Percentiles rank a stretch among this genome's conserved stretches.
Evolutionary conservation across 1,140 invertebrate genomes (phyloP).

Genomic region (Caenorhabditis remanei): DNA sequence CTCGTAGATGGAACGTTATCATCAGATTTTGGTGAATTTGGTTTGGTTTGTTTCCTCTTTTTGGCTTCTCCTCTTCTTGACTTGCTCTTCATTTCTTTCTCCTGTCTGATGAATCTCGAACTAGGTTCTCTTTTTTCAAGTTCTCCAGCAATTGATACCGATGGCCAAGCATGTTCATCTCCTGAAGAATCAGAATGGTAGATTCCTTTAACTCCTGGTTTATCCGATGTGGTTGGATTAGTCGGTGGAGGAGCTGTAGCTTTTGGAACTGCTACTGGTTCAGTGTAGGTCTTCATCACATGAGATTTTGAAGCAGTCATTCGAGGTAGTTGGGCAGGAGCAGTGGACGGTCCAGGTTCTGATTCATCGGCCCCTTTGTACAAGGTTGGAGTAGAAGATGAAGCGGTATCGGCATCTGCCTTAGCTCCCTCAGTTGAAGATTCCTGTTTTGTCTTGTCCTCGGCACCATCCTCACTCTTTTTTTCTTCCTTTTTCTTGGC

Average conservation of each 20-base stretch:
- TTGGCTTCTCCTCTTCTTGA: no score
- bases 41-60: no score
- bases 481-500: neutral
- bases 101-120: no score
- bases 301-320: neutral
- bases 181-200: slow-evolving; percentile 1
- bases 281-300: neutral
- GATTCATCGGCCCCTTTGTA: neutral
- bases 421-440: neutral
- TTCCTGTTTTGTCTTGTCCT: neutral
- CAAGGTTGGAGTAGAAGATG: no score
- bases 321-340: neutral
- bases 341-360: neutral
- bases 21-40: no score
- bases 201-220: neutral
- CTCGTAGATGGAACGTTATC: no score
- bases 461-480: no score
- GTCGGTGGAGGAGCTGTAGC: slow-evolving; percentile 11
- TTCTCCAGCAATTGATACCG: no score
- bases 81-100: no score
- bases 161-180: neutral
- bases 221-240: neutral
- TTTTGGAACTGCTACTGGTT: slow-evolving; percentile 11
- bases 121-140: no score
- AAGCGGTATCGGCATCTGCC: neutral